Percentiles rank a stretch among this genome's conserved stretches.
phyloP scores from a whole-genome alignment of 2,797 vertebrate species.

The Molossus alvarezi region DNA sequence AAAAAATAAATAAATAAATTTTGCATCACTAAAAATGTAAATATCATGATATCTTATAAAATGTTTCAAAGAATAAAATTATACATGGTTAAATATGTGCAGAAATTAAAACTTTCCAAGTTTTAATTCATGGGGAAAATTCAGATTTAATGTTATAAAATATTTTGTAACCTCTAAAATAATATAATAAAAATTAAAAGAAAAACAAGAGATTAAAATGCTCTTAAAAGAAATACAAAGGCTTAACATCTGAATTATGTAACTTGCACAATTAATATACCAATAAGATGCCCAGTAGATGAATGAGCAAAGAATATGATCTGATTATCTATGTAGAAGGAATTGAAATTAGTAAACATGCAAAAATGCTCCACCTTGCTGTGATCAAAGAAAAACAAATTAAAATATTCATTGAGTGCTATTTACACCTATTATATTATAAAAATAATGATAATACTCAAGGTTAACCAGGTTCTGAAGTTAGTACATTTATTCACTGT shows the following conservation, averaged over 20 bases:
- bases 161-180: slow-evolving; percentile 56
- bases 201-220: slow-evolving; percentile 36
- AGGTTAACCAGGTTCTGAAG: slow-evolving; percentile 71
- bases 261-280: slow-evolving; percentile 51
- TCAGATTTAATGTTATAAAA: slow-evolving; percentile 50
- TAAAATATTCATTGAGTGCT: slow-evolving; percentile 78
- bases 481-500: slow-evolving; percentile 31
- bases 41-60: slow-evolving; percentile 58
- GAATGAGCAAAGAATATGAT: slow-evolving; percentile 42
- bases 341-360: slow-evolving; percentile 64
- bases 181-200: slow-evolving; percentile 46
- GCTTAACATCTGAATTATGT: neutral
- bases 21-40: slow-evolving; percentile 20
- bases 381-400: slow-evolving; percentile 79
- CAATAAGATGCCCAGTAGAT: slow-evolving; percentile 56
- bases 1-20: slow-evolving; percentile 6
- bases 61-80: slow-evolving; percentile 55
- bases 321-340: slow-evolving; percentile 51
- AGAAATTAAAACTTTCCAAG: slow-evolving; percentile 45
- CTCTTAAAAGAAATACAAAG: slow-evolving; percentile 59
- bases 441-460: slow-evolving; percentile 70
- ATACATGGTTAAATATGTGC: neutral
- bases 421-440: slow-evolving; percentile 79
- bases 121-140: slow-evolving; percentile 14
- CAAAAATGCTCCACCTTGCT: slow-evolving; percentile 76